Evolutionary conservation across 2,888 invertebrate species (phyloP).

Genomic region (Thecocarcelia acutangulata): DNA sequence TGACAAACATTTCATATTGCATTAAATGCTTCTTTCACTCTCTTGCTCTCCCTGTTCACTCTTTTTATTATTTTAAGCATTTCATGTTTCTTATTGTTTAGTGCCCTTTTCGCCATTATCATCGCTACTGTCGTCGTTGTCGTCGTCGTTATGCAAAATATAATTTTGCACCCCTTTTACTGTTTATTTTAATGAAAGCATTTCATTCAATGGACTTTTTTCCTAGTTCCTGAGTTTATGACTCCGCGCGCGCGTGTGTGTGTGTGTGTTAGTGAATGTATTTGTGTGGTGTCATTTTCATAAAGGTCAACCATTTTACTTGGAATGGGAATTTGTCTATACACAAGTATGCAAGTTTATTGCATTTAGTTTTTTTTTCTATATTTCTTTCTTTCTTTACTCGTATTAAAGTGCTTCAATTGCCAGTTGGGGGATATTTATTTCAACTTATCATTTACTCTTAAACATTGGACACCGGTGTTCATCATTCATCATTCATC

Average conservation of each 20-base stretch:
- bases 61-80: too few relatives aligned
- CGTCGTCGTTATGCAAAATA: constrained; percentile 12
- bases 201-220: constrained; percentile 45
- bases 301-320: constrained; percentile 63
- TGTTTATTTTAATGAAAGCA: constrained; percentile 6
- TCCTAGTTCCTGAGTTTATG: constrained; percentile 41
- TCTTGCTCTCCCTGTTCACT: constrained; percentile 1
- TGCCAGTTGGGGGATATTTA: constrained; percentile 30
- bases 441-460: constrained; percentile 16
- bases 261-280: constrained; percentile 41
- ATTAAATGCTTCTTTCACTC: constrained; percentile 1
- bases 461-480: constrained; percentile 17
- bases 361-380: neutral
- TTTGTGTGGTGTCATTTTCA: constrained; percentile 57
- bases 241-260: too few relatives aligned
- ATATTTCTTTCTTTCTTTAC: too few relatives aligned
- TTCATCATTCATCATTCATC: too few relatives aligned
- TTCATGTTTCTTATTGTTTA: too few relatives aligned
- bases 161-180: constrained; percentile 43
- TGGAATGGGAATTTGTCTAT: constrained; percentile 19
- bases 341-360: constrained; percentile 3
- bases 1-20: neutral
- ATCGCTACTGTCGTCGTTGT: too few relatives aligned
- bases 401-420: constrained; percentile 41
- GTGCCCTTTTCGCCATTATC: constrained; percentile 35